phyloP scores from a whole-genome alignment of 2,113 vertebrate genomes.

The Polypterus senegalus region DNA sequence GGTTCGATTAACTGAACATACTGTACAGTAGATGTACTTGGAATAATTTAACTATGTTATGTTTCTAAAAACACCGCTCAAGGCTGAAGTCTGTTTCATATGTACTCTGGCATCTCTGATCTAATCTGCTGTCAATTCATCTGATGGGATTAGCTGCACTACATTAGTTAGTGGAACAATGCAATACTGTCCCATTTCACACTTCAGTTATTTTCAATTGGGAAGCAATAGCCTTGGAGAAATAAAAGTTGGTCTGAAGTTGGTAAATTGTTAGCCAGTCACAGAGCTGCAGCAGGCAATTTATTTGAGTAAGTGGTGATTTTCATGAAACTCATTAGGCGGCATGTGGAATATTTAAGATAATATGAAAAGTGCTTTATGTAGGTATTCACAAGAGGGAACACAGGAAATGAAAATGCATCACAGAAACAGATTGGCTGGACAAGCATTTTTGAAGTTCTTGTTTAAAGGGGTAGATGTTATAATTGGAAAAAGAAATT shows the following conservation, averaged over 20 bases:
- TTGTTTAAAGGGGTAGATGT: background rate
- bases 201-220: slow-evolving; percentile 22
- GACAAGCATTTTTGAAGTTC: background rate
- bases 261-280: slow-evolving; percentile 19
- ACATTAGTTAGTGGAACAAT: slow-evolving; percentile 16
- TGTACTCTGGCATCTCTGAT: slow-evolving; percentile 3
- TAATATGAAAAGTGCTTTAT: background rate
- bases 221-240: slow-evolving; percentile 12
- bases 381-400: background rate
- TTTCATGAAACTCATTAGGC: background rate
- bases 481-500: background rate
- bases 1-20: too few species aligned
- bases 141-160: slow-evolving; percentile 21
- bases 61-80: too few species aligned
- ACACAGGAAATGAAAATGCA: background rate
- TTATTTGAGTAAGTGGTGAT: slow-evolving; percentile 3
- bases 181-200: slow-evolving; percentile 25
- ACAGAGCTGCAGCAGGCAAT: background rate
- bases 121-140: slow-evolving; percentile 17
- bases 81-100: too few species aligned
- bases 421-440: background rate
- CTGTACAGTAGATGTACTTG: too few species aligned
- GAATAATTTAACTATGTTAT: too few species aligned
- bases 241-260: slow-evolving; percentile 17
- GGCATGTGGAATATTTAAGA: background rate